Evolutionary conservation across 2,888 invertebrate genomes (phyloP), one percentile per base, ranked within the genome.

Genomic region (Pherbina coryleti): DNA sequence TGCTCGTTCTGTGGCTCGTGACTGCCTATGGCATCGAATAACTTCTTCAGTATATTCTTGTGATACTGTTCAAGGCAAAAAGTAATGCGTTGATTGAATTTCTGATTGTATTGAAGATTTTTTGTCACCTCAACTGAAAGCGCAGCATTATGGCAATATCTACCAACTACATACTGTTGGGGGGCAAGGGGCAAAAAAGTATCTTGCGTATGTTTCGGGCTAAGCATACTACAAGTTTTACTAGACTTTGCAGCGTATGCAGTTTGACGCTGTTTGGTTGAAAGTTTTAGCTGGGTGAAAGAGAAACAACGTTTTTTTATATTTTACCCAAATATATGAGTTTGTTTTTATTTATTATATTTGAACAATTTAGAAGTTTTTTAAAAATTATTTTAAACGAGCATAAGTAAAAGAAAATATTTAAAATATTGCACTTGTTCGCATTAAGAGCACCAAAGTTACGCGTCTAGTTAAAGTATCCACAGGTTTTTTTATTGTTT

Each of bases 21-120:
- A 53, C 53, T 19, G 3, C 55, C 66, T 28, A n/a, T 34, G 64
- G 31, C 7, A 75, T 34, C 55, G 19, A 28, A 62, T 4, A 53
- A 55, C 71, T 86, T 85, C 76, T 85, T 86, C 67, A 85, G 82
- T 76, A 86, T 83, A 80, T 86, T 86, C 78, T 86, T 86, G 78
- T 86, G 85, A 77, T 86, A 85, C 25, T 84, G 82, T 82, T 86
- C 83, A 77, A 86, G 79, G 72, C 82, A 84, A 81, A 86, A 81
- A 25, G 82, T 82, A 67, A 84, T 22, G 44, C 86, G 87, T 71
- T 81, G 82, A 74, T 83, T 85, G 73, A 85, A 80, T 77, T 81
- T 83, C 73, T 84, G 83, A 81, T 85, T 84, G 79, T 74, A 80
- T 25, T 83, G 81, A 64, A 85, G 76, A 62, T 72, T 76, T 9